phyloP scores from a whole-genome alignment of 2,113 vertebrate genomes.

The Pyrgilauda ruficollis region DNA sequence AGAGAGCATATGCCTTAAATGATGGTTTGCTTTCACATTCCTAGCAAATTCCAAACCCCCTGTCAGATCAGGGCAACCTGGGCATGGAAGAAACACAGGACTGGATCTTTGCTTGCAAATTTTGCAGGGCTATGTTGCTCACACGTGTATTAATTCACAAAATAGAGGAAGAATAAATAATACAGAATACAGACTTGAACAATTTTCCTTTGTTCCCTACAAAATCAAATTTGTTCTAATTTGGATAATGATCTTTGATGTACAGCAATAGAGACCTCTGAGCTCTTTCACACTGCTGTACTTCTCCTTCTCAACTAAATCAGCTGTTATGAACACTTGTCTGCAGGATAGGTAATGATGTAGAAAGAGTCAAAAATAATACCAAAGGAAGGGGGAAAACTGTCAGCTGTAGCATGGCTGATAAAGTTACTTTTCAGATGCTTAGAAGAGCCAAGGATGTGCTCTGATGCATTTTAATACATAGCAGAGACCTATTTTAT shows the following conservation, averaged over 20 bases:
- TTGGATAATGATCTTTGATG: neutral
- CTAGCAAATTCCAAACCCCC: neutral
- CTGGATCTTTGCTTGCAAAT: neutral
- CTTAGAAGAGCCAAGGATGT: neutral
- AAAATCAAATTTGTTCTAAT: neutral
- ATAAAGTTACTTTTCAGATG: conserved; percentile 33
- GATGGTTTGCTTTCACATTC: neutral
- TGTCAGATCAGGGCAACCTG: neutral
- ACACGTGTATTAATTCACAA: neutral
- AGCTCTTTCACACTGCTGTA: neutral
- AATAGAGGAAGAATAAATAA: neutral
- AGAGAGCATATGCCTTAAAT: neutral
- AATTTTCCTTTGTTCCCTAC: neutral
- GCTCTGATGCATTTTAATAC: conserved; percentile 23
- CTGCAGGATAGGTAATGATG: neutral
- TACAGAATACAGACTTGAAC: neutral
- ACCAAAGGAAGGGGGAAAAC: neutral
- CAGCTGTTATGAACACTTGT: neutral
- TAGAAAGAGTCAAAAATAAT: conserved; percentile 23
- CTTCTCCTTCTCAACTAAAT: neutral
- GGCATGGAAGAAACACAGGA: neutral
- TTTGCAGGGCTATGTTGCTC: neutral
- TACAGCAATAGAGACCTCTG: neutral
- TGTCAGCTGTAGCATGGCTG: neutral
- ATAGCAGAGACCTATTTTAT: conserved; percentile 13